Base-by-base conservation (phyloP, 2,113 vertebrate species). In the Lamprologus speciosus region DNA sequence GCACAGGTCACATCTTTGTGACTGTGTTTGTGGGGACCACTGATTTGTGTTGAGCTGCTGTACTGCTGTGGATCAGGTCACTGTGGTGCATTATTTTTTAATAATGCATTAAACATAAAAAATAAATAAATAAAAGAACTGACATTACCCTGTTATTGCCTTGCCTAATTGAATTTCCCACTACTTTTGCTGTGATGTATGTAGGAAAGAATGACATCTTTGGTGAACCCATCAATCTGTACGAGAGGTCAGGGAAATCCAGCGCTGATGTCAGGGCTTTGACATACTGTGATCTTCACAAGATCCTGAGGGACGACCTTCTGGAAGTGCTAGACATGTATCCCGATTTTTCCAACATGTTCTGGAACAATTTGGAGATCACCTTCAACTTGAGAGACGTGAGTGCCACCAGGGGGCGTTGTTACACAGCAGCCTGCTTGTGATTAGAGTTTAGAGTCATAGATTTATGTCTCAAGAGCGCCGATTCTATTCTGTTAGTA, bases 301-400 rank as follows among this genome's bases (percentile, higher is more conserved):
- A 98, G 94, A 99, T 99, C 95, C 97, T 97, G 91, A 95, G 98
- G 1, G 97, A 98, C 6, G 99, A 99, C 95, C 96, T 99, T 86
- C 97, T 99, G 84, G 98, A 99, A 87, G 98, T 99, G 85, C 88
- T 99, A 88, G 99, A 99, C 94, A 98, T 99, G 98, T 99, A 99
- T 88, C 99, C 99, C 1, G 97, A 98, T 93, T 99, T 99, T 86
- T 96, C 98, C 0, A 96, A 98, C 94, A 95, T 95, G 88, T 99
- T 99, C 96, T 99, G 98, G 99, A 97, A 94, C 93, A 99, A 98
- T 94, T 86, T 99, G 84, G 99, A 99, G 93, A 98, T 99, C 96
- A 99, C 99, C 58, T 99, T 99, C 95, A 99, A 98, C 95, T 95
- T 99, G 60, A 96, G 97, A 97, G 98, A 99, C 91, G 98, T 99